Base-by-base conservation (phyloP, 64 coral and sea anemone genomes). In the Pachyseris speciosa region DNA sequence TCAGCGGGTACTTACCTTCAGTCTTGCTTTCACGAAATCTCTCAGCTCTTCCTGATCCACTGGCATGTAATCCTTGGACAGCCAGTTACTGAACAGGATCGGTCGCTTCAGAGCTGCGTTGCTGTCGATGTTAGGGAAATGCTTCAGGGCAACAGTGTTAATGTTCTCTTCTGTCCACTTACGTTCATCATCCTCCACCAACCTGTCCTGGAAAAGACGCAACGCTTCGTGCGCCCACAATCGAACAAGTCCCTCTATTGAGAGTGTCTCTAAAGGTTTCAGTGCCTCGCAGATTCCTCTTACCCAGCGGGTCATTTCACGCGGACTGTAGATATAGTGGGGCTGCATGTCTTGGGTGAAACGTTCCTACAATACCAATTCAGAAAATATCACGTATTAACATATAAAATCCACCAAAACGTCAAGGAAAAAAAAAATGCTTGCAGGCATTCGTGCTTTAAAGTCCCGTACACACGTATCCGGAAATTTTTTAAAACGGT, bases 291-390 rank as follows among this genome's bases (percentile, higher is more conserved):
- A 95, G 40, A 99, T 95, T 42, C 97, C 97, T 57, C 97, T 76
- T 10, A 99, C 97, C 97, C 97, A 99, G 19, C 97, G 94, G 1
- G 90, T 93, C 97, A 99, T 99, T 72, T 99, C 97, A 75, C 97
- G 93, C 58, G 97, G 97, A 47, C 97, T 99, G 97, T 99, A 99
- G 80, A 99, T 99, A 75, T 99, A 99, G 68, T 99, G 97, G 3
- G 97, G 97, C 68, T 99, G 97, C 97, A 99, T 99, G 74, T 99
- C 97, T 67, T 99, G 97, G 4, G 97, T 99, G 64, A 99, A 99
- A 25, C 97, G 89, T 65, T 99, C 97, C 95, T 97, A 47, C 26
- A 90, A 49, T 30, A 83, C 11, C 4, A 4, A 45, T 38, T 2
- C 1, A 73, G 71, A 39, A 74, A 39, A n/a, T n/a, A n/a, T n/a